Evolutionary conservation across 1,140 invertebrate genomes (phyloP).

Genomic region (Leptinotarsa defecta): DNA sequence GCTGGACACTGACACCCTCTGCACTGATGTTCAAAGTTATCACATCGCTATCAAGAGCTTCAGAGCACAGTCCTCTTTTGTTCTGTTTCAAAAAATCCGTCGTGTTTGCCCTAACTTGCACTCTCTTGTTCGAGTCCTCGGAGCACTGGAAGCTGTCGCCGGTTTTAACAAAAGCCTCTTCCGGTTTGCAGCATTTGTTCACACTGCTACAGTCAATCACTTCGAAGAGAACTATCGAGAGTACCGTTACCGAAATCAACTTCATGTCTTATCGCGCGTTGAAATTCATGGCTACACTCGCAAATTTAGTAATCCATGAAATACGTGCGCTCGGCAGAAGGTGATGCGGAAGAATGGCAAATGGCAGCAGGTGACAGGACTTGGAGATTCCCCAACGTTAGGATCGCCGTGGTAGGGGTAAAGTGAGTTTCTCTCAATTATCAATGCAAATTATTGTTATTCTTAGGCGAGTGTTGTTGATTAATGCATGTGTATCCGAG

Average conservation of each 20-base stretch:
- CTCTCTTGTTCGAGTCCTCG: neutral
- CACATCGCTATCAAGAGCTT: neutral
- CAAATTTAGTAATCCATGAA: neutral
- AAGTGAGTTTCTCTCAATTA: neutral
- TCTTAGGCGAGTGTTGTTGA: neutral
- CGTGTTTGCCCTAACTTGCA: conserved; percentile 25
- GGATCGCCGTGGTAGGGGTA: neutral
- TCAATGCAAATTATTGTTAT: neutral
- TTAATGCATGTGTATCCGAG: too few relatives aligned
- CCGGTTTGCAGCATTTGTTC: conserved; percentile 2
- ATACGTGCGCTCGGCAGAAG: neutral
- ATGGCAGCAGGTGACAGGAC: neutral
- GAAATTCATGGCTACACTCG: neutral
- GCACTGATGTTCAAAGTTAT: neutral
- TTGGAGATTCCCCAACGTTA: neutral
- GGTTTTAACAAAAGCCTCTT: neutral
- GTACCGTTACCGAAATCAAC: neutral
- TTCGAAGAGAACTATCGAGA: neutral
- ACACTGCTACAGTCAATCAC: neutral
- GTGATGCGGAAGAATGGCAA: neutral
- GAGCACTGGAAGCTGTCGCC: neutral
- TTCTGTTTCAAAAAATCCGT: conserved; percentile 14
- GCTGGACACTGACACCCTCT: neutral
- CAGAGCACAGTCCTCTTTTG: neutral
- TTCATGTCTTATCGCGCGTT: conserved; percentile 2